A percentile compares a stretch with the other conserved stretches of the same genome.
Conservation (phyloP, 2,888 invertebrate genomes). For the Euspilapteryx auroguttella region DNA sequence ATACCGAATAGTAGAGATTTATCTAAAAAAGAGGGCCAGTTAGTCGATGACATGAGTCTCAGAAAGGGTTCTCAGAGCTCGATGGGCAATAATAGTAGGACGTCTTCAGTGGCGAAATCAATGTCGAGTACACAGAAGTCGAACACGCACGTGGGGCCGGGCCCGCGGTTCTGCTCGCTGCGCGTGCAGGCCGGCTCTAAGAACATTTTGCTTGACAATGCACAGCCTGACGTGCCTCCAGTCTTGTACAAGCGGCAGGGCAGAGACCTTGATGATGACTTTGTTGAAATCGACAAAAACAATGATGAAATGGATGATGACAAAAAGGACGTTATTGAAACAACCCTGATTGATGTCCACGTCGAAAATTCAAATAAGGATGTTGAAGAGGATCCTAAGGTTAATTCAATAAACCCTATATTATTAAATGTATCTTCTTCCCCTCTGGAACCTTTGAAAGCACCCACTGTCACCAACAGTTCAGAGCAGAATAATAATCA, state of each 20-base stretch:
- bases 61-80: conserved; percentile 47
- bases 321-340: conserved; percentile 35
- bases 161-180: conserved; percentile 76
- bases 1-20: conserved; percentile 19
- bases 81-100: conserved; percentile 44
- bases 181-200: conserved; percentile 77
- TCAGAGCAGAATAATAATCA: conserved; percentile 29
- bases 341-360: conserved; percentile 47
- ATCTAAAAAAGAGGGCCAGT: conserved; percentile 18
- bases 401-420: conserved; percentile 36
- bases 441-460: conserved; percentile 47
- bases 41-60: conserved; percentile 19
- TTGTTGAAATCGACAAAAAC: conserved; percentile 33
- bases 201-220: conserved; percentile 79
- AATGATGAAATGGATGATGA: conserved; percentile 21
- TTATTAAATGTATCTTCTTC: conserved; percentile 48
- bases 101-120: conserved; percentile 50
- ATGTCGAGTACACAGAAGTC: conserved; percentile 53
- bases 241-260: conserved; percentile 70
- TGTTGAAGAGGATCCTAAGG: conserved; percentile 19
- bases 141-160: conserved; percentile 54
- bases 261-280: conserved; percentile 45
- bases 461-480: conserved; percentile 41
- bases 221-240: conserved; percentile 71
- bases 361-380: conserved; percentile 44